A percentile compares a stretch with the other conserved stretches of the same genome.
Conservation (phyloP, 2,797 vertebrate species). For the Prionace glauca region DNA sequence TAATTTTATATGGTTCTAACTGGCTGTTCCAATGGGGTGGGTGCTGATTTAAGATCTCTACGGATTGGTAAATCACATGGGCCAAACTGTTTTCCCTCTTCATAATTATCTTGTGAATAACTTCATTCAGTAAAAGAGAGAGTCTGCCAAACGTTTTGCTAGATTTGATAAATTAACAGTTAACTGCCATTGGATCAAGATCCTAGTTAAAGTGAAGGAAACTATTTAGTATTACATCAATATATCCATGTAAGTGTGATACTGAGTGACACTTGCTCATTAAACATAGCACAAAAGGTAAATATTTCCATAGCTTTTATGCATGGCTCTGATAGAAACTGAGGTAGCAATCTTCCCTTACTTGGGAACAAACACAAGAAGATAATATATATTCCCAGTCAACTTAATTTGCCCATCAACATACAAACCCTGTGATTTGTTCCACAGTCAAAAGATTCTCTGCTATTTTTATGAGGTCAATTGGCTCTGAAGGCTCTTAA, state of each 20-base stretch:
- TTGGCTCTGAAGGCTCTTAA: constrained; percentile 12
- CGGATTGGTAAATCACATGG: not conserved
- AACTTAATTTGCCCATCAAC: not conserved
- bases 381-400: constrained; percentile 2
- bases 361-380: not conserved
- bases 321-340: not conserved
- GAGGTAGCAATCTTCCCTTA: constrained; percentile 8
- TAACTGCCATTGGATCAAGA: not conserved
- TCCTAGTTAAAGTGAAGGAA: not conserved
- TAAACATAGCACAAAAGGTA: not conserved
- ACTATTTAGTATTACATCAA: not conserved
- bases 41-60: not conserved
- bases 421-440: constrained; percentile 11
- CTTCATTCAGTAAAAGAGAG: not conserved
- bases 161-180: not conserved
- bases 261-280: not conserved
- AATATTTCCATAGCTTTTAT: constrained; percentile 7
- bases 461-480: not conserved
- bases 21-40: not conserved
- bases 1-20: not conserved
- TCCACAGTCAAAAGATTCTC: not conserved
- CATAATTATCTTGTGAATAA: not conserved
- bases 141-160: not conserved
- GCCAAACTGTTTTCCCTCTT: not conserved
- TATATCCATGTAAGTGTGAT: not conserved